phyloP scores from a whole-genome alignment of 2,797 vertebrate genomes.

The Pangasius krempfi region DNA sequence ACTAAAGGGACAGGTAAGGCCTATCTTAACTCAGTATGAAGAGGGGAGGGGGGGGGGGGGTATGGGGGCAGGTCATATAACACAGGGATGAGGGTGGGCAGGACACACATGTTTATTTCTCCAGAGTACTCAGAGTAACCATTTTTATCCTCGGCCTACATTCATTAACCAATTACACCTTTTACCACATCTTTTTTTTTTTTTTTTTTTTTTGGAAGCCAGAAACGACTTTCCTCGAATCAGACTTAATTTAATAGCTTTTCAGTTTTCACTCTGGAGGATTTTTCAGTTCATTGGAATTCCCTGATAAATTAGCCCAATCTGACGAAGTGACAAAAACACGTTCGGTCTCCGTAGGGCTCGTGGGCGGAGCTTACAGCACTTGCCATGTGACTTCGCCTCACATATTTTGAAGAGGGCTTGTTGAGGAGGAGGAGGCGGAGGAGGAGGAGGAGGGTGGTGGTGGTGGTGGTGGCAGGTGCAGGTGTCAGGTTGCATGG shows the following conservation, averaged over 20 bases:
- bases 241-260: conserved; percentile 54
- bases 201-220: conserved; percentile 1
- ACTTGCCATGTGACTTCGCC: conserved; percentile 53
- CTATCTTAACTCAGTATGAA: conserved; percentile 61
- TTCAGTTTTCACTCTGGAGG: conserved; percentile 52
- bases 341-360: conserved; percentile 65
- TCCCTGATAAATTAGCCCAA: conserved; percentile 56
- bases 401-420: conserved; percentile 57
- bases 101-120: conserved; percentile 30
- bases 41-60: not conserved
- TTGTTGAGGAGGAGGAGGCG: conserved; percentile 54
- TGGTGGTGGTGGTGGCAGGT: conserved; percentile 60
- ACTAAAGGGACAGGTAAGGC: conserved; percentile 92
- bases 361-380: conserved; percentile 60
- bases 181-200: conserved; percentile 50
- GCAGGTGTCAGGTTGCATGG: conserved; percentile 59
- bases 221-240: conserved; percentile 46
- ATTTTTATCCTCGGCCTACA: conserved; percentile 31
- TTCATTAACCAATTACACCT: conserved; percentile 46
- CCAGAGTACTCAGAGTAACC: conserved; percentile 22
- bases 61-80: not conserved
- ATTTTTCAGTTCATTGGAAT: conserved; percentile 57
- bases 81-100: conserved; percentile 1
- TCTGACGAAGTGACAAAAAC: conserved; percentile 64
- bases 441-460: conserved; percentile 32